Percentiles rank a stretch among this genome's conserved stretches.
phyloP scores from a whole-genome alignment of 2,888 invertebrate genomes.

The Drosophila borborema region DNA sequence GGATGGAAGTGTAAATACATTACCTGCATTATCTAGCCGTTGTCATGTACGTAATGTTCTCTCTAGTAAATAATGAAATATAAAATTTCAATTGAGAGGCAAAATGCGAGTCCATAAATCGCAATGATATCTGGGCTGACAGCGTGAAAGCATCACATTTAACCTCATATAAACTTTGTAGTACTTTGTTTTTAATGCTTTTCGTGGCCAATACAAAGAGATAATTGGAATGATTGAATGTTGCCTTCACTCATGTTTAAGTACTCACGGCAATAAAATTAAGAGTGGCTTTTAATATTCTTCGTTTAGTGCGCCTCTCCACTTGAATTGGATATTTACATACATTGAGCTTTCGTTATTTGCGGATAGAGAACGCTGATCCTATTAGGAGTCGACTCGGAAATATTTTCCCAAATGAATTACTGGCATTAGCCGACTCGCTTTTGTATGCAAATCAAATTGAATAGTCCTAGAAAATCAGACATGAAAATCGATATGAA shows the following conservation, averaged over 20 bases:
- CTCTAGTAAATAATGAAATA: constrained; percentile 38
- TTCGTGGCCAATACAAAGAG: constrained; percentile 38
- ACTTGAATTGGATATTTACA: constrained; percentile 41
- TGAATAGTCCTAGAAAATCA: constrained; percentile 34
- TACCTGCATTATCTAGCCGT: constrained; percentile 2
- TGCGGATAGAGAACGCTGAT: constrained; percentile 15
- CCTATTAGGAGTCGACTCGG: constrained; percentile 18
- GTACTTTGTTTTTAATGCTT: constrained; percentile 36
- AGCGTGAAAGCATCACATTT: constrained; percentile 19
- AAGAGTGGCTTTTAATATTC: constrained; percentile 55
- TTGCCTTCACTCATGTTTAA: constrained; percentile 8
- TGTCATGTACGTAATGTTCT: not conserved
- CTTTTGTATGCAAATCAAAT: constrained; percentile 56
- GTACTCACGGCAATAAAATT: constrained; percentile 49
- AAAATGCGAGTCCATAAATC: constrained; percentile 34
- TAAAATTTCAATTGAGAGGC: constrained; percentile 41
- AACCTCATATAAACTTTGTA: constrained; percentile 44
- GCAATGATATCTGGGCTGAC: constrained; percentile 18
- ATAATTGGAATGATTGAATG: constrained; percentile 49
- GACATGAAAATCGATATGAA: constrained; percentile 42
- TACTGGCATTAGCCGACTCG: constrained; percentile 45
- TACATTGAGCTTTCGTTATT: constrained; percentile 38
- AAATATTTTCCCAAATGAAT: constrained; percentile 47
- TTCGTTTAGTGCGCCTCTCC: constrained; percentile 18
- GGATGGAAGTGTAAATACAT: constrained; percentile 1